Evolutionary conservation across 2,888 invertebrate genomes (phyloP).

Genomic region (Callosobruchus maculatus): DNA sequence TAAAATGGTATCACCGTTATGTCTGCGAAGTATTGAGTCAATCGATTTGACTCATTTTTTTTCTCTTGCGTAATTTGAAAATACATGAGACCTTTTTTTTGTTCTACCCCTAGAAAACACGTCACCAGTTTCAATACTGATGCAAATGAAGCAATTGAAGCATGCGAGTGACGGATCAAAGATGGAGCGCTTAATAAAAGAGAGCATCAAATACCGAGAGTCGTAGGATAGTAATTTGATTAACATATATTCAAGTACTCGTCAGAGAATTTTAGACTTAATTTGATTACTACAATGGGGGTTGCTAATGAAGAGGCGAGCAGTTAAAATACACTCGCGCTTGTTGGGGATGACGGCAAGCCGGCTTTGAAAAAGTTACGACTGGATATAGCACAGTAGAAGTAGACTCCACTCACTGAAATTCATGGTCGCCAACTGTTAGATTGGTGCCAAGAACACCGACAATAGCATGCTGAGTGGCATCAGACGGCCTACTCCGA

Average conservation of each 20-base stretch:
- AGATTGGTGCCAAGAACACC: too few species aligned
- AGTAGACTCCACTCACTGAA: not conserved
- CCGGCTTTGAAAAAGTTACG: not conserved
- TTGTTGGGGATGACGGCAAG: not conserved
- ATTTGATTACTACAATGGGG: not conserved
- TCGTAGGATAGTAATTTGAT: not conserved
- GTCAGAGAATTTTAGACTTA: not conserved
- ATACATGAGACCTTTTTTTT: too few species aligned
- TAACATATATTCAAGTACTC: conserved; percentile 1
- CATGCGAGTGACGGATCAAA: not conserved
- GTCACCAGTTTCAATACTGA: not conserved
- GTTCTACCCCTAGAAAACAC: too few species aligned
- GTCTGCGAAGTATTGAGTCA: too few species aligned
- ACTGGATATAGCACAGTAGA: not conserved
- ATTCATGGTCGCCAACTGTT: too few species aligned
- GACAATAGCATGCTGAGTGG: too few species aligned
- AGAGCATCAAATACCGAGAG: not conserved
- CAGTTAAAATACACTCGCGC: not conserved
- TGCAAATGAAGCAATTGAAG: not conserved
- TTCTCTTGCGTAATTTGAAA: too few species aligned
- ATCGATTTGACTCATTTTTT: too few species aligned
- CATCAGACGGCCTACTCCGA: too few species aligned
- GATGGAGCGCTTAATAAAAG: not conserved
- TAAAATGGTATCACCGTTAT: too few species aligned
- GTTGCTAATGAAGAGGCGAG: not conserved